Percentiles rank a stretch among this genome's conserved stretches.
These are phyloP conservation scores for Volucella bombylans DNA, from an alignment of 2,888 invertebrate genomes.

Conservation along the genomic window DNA sequence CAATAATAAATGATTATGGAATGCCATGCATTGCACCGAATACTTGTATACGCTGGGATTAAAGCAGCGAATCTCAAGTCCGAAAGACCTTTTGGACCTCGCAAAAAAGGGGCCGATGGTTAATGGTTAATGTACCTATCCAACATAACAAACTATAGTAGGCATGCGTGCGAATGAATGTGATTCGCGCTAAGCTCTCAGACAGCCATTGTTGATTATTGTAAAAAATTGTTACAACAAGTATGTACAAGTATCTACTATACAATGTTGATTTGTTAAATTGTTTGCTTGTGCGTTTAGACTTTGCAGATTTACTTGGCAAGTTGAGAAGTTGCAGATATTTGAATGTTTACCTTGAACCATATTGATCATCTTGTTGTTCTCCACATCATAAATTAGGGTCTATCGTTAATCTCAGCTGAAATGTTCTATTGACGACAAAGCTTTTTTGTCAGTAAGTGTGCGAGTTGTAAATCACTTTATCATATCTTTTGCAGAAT, in stretches of 20 bases:
- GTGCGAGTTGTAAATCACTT: too few relatives aligned
- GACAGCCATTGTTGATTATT: constrained; percentile 33
- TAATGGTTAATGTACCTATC: constrained; percentile 2
- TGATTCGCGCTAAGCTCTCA: constrained; percentile 16
- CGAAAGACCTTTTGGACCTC: constrained; percentile 42
- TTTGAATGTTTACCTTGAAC: too few relatives aligned
- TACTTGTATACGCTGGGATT: constrained; percentile 20
- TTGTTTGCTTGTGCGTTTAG: constrained; percentile 17
- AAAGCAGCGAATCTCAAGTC: constrained; percentile 13
- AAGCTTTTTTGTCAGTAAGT: too few relatives aligned
- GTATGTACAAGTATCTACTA: background rate
- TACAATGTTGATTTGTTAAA: constrained; percentile 34
- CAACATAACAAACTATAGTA: background rate
- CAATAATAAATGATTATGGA: constrained; percentile 74
- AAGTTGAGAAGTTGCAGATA: too few relatives aligned
- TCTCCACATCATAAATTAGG: too few relatives aligned
- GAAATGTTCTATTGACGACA: too few relatives aligned
- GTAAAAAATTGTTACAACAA: background rate
- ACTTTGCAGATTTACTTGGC: constrained; percentile 19
- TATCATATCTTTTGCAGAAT: too few relatives aligned
- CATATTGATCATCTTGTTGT: too few relatives aligned
- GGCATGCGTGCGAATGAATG: constrained; percentile 6
- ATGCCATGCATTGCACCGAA: constrained; percentile 52
- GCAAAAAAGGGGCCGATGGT: constrained; percentile 51
- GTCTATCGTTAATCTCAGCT: too few relatives aligned